Conservation (phyloP, 2,888 invertebrate species). For the Macaria liturata region DNA sequence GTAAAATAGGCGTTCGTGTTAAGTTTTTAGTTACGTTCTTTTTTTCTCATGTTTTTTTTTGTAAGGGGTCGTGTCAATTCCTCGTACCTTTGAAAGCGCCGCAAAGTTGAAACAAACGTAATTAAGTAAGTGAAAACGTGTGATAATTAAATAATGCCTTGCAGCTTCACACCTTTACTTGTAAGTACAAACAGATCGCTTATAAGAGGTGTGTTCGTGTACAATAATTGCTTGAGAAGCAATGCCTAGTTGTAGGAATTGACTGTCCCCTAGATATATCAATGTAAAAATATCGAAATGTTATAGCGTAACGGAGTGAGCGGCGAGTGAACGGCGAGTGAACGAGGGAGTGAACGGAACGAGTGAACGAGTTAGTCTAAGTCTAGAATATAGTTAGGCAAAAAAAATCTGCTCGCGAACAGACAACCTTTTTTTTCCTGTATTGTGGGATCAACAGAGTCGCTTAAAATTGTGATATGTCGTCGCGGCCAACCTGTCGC, state of each 20-base stretch:
- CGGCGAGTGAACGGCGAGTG: slow-evolving; percentile 45
- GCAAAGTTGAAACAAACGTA: slow-evolving; percentile 25
- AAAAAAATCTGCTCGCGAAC: slow-evolving; percentile 37
- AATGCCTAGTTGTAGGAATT: slow-evolving; percentile 66
- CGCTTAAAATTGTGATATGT: slow-evolving; percentile 71
- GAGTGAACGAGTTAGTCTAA: slow-evolving; percentile 60
- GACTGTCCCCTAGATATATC: slow-evolving; percentile 71
- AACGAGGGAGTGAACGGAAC: slow-evolving; percentile 44
- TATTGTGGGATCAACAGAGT: slow-evolving; percentile 75
- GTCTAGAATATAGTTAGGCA: slow-evolving; percentile 79
- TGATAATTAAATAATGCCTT: slow-evolving; percentile 39
- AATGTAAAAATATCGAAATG: slow-evolving; percentile 71
- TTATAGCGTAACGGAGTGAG: slow-evolving; percentile 60
- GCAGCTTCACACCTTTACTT: slow-evolving; percentile 38
- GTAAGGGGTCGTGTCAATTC: slow-evolving; percentile 77
- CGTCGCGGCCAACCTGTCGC: slow-evolving; percentile 38
- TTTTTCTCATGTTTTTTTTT: slow-evolving; percentile 41
- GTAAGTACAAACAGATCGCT: slow-evolving; percentile 35
- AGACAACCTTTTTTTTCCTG: slow-evolving; percentile 61
- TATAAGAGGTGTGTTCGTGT: slow-evolving; percentile 34
- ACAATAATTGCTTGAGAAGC: slow-evolving; percentile 54
- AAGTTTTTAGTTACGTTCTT: slow-evolving; percentile 63
- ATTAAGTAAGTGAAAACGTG: slow-evolving; percentile 50
- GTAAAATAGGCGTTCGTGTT: slow-evolving; percentile 62
- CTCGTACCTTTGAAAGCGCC: slow-evolving; percentile 50